Percentiles rank a stretch among this genome's conserved stretches.
Evolutionary conservation across 1,140 invertebrate species (phyloP).

Genomic region (Reticulitermes speratus): DNA sequence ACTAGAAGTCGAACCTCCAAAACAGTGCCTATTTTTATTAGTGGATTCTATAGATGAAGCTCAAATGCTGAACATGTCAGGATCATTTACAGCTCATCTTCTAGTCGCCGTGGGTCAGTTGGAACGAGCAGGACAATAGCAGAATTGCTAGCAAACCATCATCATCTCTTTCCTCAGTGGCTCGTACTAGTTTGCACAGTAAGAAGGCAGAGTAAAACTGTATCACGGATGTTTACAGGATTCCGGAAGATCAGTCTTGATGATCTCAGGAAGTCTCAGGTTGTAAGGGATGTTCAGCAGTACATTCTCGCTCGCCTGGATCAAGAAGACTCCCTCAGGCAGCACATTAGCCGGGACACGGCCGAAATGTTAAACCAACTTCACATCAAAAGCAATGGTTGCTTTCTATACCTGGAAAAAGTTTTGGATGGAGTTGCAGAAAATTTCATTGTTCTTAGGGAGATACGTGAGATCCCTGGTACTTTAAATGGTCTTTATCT

Average conservation of each 20-base stretch:
- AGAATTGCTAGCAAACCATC: constrained; percentile 83
- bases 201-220: constrained; percentile 74
- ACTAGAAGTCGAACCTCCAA: constrained; percentile 76
- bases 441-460: constrained; percentile 85
- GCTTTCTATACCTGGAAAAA: constrained; percentile 91
- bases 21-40: constrained; percentile 79
- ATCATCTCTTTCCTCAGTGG: constrained; percentile 93
- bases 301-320: constrained; percentile 91
- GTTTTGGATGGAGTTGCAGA: constrained; percentile 88
- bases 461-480: constrained; percentile 86
- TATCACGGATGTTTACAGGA: constrained; percentile 89
- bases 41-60: constrained; percentile 92
- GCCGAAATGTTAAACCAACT: constrained; percentile 94
- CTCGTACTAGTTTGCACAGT: constrained; percentile 88
- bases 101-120: constrained; percentile 42
- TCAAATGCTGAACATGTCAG: constrained; percentile 40
- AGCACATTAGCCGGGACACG: constrained; percentile 80
- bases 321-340: constrained; percentile 73
- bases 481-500: constrained; percentile 93
- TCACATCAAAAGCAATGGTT: constrained; percentile 95
- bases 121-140: constrained; percentile 67
- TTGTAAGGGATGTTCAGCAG: constrained; percentile 88
- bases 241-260: constrained; percentile 92
- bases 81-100: constrained; percentile 45
- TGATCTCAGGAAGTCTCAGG: constrained; percentile 84